Base-by-base conservation (phyloP, 2,113 vertebrate species). In the Okapia johnstoni region DNA sequence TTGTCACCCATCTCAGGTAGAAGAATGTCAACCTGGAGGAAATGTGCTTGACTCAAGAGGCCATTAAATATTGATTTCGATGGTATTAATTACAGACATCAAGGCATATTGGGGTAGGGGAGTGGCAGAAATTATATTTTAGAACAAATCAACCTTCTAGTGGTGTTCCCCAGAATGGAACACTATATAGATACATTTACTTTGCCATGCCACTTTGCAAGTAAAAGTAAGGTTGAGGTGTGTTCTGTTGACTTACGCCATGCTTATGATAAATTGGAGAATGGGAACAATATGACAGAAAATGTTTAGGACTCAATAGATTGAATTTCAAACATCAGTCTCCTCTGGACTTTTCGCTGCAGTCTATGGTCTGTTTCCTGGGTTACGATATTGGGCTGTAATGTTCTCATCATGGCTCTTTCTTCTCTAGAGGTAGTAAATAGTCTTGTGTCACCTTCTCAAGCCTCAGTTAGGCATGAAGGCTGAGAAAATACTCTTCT, bases 301-400 rank as follows among this genome's bases (percentile, higher is more conserved):
- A 85, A 81, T 81, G 33, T 85, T 94, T 93, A 63, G 88, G 57
- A 90, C 25, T 94, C 80, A 96, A 48, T 19, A 90, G n/a, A 81
- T 87, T 93, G 40, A 73, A 95, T 96, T 97, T 93, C 19, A 90
- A 97, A 95, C 28, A 88, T 13, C 14, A 90, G 12, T 58, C 46
- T 94, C 40, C 77, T 96, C 54, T 94, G 48, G 9, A 40, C 21
- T 88, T 21, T 90, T 60, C 93, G 88, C 23, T 80, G 16, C 43
- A 81, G 11, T 48, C 13, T 81, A 48, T 88, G 30, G 33, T 63
- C 30, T 95, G 30, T 93, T 94, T 96, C 48, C 76, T 94, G 63
- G 40, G 48, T 85, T 95, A 80, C 0, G 2, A 43, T 97, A 95
- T 88, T 81, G 21, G 54, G 5, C 40, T 85, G 3, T 63, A 81